Conservation (phyloP, 37 sponge, comb jelly and placozoan species). For the Ianthella basta region DNA sequence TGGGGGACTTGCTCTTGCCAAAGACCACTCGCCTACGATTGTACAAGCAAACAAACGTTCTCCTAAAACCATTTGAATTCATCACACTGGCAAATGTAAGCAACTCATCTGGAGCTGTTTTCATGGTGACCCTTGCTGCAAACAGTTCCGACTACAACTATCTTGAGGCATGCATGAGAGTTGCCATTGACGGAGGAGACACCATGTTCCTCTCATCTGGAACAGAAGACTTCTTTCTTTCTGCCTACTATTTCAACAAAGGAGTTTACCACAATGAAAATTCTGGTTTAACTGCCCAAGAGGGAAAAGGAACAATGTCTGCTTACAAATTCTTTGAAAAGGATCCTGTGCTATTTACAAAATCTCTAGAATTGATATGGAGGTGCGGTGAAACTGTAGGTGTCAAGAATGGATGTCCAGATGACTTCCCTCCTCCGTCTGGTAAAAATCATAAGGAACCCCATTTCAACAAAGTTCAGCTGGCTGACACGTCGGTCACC, state of each 20-base stretch:
- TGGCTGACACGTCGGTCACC: conserved; percentile 53
- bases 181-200: conserved; percentile 48
- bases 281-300: conserved; percentile 59
- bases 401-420: conserved; percentile 60
- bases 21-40: conserved; percentile 53
- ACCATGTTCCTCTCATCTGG: conserved; percentile 77
- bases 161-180: conserved; percentile 74
- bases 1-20: conserved; percentile 75
- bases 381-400: conserved; percentile 67
- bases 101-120: conserved; percentile 58
- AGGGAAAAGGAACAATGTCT: conserved; percentile 47
- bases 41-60: conserved; percentile 61
- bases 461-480: not conserved
- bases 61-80: conserved; percentile 52
- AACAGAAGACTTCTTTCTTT: conserved; percentile 86
- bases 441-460: not conserved
- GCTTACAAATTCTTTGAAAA: conserved; percentile 88
- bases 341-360: conserved; percentile 78
- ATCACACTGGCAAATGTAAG: conserved; percentile 53
- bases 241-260: conserved; percentile 79
- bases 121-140: conserved; percentile 60
- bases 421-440: conserved; percentile 48
- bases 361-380: conserved; percentile 70
- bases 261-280: conserved; percentile 67
- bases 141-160: conserved; percentile 60